These are phyloP conservation scores for Oreotragus oreotragus DNA, from an alignment of 2,113 vertebrate species.

Conservation along the genomic window DNA sequence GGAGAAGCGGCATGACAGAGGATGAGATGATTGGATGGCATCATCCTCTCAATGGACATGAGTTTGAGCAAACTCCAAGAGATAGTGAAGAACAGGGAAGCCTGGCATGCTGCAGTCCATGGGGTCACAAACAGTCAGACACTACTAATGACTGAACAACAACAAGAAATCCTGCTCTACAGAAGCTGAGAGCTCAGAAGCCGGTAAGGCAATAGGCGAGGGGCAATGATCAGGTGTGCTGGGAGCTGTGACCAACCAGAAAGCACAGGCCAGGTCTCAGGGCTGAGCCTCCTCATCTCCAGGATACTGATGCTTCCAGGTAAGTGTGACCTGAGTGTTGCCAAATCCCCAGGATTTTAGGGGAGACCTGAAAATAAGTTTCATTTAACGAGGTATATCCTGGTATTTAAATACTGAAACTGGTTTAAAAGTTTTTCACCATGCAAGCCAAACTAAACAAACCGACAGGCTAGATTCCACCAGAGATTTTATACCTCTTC, in stretches of 20 bases:
- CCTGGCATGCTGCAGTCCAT: neutral
- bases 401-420: neutral
- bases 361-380: neutral
- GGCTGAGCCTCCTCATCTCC: too few relatives aligned
- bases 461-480: neutral
- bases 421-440: neutral
- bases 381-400: neutral
- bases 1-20: rapidly evolving
- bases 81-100: neutral
- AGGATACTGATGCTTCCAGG: neutral
- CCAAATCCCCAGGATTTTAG: neutral
- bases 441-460: neutral
- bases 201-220: neutral
- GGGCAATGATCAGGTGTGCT: too few relatives aligned
- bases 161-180: neutral
- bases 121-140: neutral
- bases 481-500: neutral
- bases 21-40: neutral
- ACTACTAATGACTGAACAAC: neutral
- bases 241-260: neutral
- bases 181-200: neutral
- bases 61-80: neutral
- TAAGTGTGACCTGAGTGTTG: neutral
- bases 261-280: neutral
- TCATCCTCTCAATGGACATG: neutral